Evolutionary conservation across 2,888 invertebrate species (phyloP).

Genomic region (Plebejus anna): DNA sequence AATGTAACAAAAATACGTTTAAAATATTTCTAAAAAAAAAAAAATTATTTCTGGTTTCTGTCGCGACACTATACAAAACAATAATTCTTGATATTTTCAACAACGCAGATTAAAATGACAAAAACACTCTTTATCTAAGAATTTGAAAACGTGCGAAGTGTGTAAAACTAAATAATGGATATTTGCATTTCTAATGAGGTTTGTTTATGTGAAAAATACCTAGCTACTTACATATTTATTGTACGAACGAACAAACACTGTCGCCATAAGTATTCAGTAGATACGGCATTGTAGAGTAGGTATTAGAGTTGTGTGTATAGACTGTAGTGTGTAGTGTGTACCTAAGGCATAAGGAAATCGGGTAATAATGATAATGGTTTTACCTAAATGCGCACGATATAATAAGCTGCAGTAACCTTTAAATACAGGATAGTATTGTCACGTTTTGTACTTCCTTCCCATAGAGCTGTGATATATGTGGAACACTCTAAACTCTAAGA

Average conservation of each 20-base stretch:
- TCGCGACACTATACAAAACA: no score
- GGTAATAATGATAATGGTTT: no score
- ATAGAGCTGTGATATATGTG: no score
- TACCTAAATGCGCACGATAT: no score
- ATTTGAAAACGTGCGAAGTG: constrained; percentile 5
- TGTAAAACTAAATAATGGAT: constrained; percentile 5
- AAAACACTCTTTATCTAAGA: neutral
- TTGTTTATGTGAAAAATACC: neutral
- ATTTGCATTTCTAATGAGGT: neutral
- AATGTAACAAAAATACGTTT: no score
- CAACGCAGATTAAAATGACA: neutral
- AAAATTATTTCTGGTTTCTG: no score
- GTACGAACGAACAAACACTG: neutral
- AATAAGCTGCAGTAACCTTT: neutral
- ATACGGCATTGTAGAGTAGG: no score
- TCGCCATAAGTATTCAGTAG: no score
- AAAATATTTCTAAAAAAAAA: no score
- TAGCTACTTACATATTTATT: neutral
- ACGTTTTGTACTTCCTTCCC: no score
- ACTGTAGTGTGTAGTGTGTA: neutral
- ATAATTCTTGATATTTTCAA: neutral
- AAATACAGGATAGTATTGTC: no score
- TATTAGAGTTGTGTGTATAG: neutral
- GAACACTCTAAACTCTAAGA: no score
- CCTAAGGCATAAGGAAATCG: neutral